Evolutionary conservation across 2,113 vertebrate genomes (phyloP), one percentile per base, ranked within the genome.

Genomic region (Corythoichthys intestinalis): DNA sequence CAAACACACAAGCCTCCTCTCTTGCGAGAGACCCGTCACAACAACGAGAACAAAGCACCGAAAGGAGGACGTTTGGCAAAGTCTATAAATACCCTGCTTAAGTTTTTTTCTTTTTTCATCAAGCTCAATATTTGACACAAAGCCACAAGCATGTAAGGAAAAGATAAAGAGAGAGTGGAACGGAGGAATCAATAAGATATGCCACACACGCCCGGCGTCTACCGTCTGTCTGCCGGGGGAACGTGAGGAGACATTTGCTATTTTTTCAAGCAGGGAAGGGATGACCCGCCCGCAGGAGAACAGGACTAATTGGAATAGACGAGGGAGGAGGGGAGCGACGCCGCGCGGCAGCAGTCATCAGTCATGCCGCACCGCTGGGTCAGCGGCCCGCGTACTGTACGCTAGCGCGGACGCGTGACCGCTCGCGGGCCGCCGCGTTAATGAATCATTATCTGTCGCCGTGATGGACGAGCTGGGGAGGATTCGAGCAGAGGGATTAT

Each of bases 241-340:
- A 63, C 58, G 54, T 54, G 71, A 78, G 73, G 79, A 75, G 70
- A 56, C 80, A 81, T 70, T 70, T 70, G 61, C 34, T 54, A 72
- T 60, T 62, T 68, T 77, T 80, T 64, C 46, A 52, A 74, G 78
- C 66, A 2, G 69, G 66, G 28, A 61, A 60, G 73, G 71, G 73
- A 80, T 81, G 83, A 81, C 75, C 79, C 49, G 65, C 67, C 83
- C 74, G 81, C 54, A 79, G 81, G 81, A 78, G 79, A 84, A 75
- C 67, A 68, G 54, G 50, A 81, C 83, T 90, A 89, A 89, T 90
- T 89, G 87, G 84, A 80, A 81, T 76, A 74, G 62, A 81, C 47
- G 69, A 63, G 54, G 70, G 69, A 75, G 81, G 73, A 69, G 75
- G 76, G 76, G 66, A 72, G 73, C 68, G 50, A 70, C 38, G 41